Percentiles rank a stretch among this genome's conserved stretches.
phyloP scores from a whole-genome alignment of 2,797 vertebrate species.

The Danio jaintianensis region DNA sequence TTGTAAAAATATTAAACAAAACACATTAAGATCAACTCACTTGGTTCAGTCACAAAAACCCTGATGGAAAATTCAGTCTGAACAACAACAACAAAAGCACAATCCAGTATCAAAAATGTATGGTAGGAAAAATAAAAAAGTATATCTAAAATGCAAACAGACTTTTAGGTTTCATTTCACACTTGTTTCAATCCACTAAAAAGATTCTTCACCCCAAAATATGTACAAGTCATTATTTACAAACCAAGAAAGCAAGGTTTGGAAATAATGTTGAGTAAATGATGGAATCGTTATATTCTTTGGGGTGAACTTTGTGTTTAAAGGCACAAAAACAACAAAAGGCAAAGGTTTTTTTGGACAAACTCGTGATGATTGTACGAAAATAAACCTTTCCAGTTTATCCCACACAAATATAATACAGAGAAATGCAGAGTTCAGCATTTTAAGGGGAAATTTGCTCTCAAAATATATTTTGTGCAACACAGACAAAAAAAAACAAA shows the following conservation, averaged over 20 bases:
- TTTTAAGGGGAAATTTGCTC: background rate
- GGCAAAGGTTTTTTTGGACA: no score
- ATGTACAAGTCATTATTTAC: background rate
- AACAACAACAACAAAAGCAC: background rate
- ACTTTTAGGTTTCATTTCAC: background rate
- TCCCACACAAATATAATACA: background rate
- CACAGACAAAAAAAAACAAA: background rate
- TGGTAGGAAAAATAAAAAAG: background rate
- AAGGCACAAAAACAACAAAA: background rate
- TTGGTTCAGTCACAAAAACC: background rate
- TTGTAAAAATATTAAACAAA: conserved; percentile 41
- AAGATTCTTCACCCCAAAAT: background rate
- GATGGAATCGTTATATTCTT: background rate
- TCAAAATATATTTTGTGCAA: conserved; percentile 6
- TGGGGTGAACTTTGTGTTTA: background rate
- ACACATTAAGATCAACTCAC: background rate
- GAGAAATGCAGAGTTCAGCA: conserved; percentile 6
- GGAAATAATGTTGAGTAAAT: background rate
- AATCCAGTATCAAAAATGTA: conserved; percentile 48
- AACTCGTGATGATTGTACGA: background rate
- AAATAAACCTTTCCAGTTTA: background rate
- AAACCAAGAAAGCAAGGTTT: background rate
- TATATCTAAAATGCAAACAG: background rate
- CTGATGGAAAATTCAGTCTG: background rate
- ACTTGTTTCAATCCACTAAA: background rate